Conservation (phyloP, 2,888 invertebrate species). For the Tenthredo livida region DNA sequence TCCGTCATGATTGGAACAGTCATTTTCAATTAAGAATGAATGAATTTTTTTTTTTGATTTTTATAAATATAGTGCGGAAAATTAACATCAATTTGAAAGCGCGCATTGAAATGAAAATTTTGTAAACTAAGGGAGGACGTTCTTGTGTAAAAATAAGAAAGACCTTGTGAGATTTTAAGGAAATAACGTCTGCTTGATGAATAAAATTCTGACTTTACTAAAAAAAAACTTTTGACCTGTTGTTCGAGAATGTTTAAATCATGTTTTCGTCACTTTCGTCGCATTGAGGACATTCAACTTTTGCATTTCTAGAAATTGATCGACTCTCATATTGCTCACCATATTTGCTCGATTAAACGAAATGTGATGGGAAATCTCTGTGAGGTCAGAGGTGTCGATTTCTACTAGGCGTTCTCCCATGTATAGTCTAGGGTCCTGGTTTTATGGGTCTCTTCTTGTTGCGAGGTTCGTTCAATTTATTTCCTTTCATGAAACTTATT, state of each 20-base stretch:
- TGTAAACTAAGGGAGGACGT: neutral
- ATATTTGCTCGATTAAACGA: neutral
- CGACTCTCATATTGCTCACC: neutral
- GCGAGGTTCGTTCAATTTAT: conserved; percentile 40
- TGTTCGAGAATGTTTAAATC: neutral
- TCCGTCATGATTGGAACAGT: neutral
- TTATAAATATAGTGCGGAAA: neutral
- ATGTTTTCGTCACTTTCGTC: neutral
- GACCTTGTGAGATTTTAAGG: neutral
- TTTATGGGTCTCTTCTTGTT: conserved; percentile 26
- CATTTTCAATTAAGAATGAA: neutral
- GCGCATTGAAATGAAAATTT: neutral
- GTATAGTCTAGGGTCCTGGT: conserved; percentile 9
- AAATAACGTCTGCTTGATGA: neutral
- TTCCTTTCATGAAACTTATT: conserved; percentile 46
- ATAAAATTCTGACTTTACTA: neutral
- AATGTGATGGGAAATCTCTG: neutral
- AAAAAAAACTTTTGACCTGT: neutral
- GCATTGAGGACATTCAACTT: neutral
- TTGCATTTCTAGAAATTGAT: too few relatives aligned
- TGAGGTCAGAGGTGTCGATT: neutral
- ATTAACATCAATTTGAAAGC: neutral
- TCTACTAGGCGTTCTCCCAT: neutral
- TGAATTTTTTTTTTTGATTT: neutral
- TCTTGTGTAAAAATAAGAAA: neutral